Evolutionary conservation across 2,113 vertebrate species (phyloP), one percentile per base, ranked within the genome.

Genomic region (Choloepus hoffmanni): DNA sequence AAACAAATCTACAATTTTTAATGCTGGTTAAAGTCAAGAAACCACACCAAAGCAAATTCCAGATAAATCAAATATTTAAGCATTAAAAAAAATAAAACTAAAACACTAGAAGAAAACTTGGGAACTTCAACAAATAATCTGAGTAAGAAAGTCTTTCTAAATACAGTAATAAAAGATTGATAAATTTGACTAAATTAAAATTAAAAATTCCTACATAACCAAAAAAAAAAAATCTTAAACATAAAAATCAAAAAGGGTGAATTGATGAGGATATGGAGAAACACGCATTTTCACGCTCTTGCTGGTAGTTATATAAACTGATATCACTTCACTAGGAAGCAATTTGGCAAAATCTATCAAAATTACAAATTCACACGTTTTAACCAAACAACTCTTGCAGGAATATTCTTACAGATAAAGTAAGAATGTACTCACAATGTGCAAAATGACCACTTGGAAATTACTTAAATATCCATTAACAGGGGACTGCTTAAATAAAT

Each of bases 1-100:
- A 85, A 95, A 78, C 23, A 60, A 93, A 77, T 77, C 70, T 67
- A 45, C 84, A 9, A 68, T 94, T 83, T 90, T 60, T 55, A 85
- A 24, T 76, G 13, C 62, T 53, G 19, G 62, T 85, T 85, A 85
- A 94, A 74, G 79, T 85, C 62, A 90, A 50, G 63, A 78, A 90
- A 77, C 58, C 58, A 84, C 53, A 85, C 23, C 30, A 92, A n/a
- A 78, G 73, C 60, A 77, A 86, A 86, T 60, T 62, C 84, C 63
- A 60, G 23, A 18, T 70, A 30, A 93, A 79, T n/a, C 43, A n/a
- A 70, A 79, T 68, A 93, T 79, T 79, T 93, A 86, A 78, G 86
- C 7, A 36, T 33, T 7, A 19, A 58, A n/a, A 85, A 68, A 45
- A 26, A 36, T 78, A 85, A 50, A 3, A 24, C 55, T n/a, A n/a